A percentile compares a stretch with the other conserved stretches of the same genome.
Evolutionary conservation across 1,140 invertebrate species (phyloP).

Genomic region (Thalassaphorura encarpata): DNA sequence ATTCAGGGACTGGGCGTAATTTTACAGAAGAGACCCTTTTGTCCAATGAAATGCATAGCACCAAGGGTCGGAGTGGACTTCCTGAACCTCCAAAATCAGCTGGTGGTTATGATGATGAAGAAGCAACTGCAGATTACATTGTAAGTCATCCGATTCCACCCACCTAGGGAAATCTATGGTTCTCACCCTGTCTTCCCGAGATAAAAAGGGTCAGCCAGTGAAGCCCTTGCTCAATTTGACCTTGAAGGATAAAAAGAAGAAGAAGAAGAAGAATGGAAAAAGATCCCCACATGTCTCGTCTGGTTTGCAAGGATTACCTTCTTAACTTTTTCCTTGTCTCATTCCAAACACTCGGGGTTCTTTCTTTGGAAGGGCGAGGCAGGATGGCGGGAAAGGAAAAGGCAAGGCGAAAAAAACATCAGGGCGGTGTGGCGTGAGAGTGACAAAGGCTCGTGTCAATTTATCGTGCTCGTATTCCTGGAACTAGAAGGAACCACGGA

Average conservation of each 20-base stretch:
- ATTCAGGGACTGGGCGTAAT: constrained; percentile 48
- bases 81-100: neutral
- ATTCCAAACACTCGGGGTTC: too few relatives aligned
- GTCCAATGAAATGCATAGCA: constrained; percentile 48
- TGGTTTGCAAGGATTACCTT: too few relatives aligned
- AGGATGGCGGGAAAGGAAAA: too few relatives aligned
- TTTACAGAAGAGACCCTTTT: constrained; percentile 53
- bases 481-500: too few relatives aligned
- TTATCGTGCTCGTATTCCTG: too few relatives aligned
- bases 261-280: too few relatives aligned
- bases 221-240: neutral
- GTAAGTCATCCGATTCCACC: constrained; percentile 30
- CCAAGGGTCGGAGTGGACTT: constrained; percentile 19
- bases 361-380: too few relatives aligned
- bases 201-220: constrained; percentile 11
- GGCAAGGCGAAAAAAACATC: too few relatives aligned
- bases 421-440: too few relatives aligned
- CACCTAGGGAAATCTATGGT: constrained; percentile 29
- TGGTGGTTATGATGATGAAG: constrained; percentile 22
- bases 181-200: constrained; percentile 31
- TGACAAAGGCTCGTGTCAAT: too few relatives aligned
- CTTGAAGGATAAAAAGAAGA: neutral
- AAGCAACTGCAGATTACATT: constrained; percentile 25
- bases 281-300: too few relatives aligned
- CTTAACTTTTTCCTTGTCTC: too few relatives aligned